These are phyloP conservation scores for Drosophila willistoni DNA, from an alignment of 1,140 invertebrate species.

Conservation along the genomic window DNA sequence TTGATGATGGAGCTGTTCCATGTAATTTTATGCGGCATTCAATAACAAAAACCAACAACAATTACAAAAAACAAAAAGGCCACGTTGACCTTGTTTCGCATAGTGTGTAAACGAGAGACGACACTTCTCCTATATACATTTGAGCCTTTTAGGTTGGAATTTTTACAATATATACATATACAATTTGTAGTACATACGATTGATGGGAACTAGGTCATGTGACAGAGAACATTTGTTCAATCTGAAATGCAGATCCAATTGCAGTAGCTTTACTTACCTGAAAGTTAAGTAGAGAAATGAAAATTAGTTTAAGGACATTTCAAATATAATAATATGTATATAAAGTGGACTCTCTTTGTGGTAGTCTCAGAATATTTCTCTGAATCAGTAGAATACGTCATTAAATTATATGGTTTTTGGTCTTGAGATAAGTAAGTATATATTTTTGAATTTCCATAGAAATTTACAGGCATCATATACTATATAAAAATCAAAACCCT, in stretches of 20 bases:
- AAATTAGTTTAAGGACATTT: slow-evolving; percentile 26
- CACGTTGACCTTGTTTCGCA: slow-evolving; percentile 61
- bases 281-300: slow-evolving; percentile 30
- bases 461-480: neutral
- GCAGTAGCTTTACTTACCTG: slow-evolving; percentile 68
- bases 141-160: slow-evolving; percentile 20
- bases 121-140: neutral
- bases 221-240: slow-evolving; percentile 63
- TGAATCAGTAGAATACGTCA: neutral
- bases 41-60: slow-evolving; percentile 9
- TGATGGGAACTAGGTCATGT: slow-evolving; percentile 66
- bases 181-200: too few species aligned
- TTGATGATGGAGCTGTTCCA: slow-evolving; percentile 49
- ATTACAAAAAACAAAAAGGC: slow-evolving; percentile 26
- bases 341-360: too few species aligned
- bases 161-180: slow-evolving; percentile 19
- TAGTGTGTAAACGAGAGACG: slow-evolving; percentile 3
- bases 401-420: neutral
- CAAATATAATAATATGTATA: neutral
- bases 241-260: slow-evolving; percentile 43
- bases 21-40: slow-evolving; percentile 57
- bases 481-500: neutral
- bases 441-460: neutral
- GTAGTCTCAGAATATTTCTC: neutral
- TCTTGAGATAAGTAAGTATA: neutral